These are phyloP conservation scores for Karalla daura DNA, from an alignment of 2,797 vertebrate species.

Conservation along the genomic window DNA sequence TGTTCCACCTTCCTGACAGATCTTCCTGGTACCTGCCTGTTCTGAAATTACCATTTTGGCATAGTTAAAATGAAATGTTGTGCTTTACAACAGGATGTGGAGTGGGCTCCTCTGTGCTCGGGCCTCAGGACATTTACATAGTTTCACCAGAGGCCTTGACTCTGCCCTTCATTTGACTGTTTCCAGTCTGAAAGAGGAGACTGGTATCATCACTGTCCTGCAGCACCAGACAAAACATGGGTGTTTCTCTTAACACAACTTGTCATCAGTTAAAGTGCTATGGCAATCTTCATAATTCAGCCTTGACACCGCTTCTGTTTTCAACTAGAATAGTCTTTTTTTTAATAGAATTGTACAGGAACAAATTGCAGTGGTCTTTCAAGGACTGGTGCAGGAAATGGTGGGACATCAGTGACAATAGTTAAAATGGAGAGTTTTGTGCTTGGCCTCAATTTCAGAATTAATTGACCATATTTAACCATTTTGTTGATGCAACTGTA, in stretches of 20 bases:
- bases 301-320: too few species aligned
- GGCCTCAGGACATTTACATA: slow-evolving; percentile 1
- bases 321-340: too few species aligned
- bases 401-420: too few species aligned
- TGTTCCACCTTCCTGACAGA: not conserved
- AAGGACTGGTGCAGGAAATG: too few species aligned
- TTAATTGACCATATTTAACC: not conserved
- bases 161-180: not conserved
- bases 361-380: too few species aligned
- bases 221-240: too few species aligned
- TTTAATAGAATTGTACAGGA: too few species aligned
- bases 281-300: not conserved
- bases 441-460: not conserved
- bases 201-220: not conserved
- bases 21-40: not conserved
- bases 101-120: too few species aligned
- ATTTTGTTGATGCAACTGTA: too few species aligned
- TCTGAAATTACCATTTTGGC: not conserved
- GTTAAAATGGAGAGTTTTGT: too few species aligned
- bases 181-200: not conserved
- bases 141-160: not conserved
- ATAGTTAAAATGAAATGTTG: too few species aligned
- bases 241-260: too few species aligned
- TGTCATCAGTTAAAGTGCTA: not conserved
- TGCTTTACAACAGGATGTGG: not conserved